Percentiles rank a stretch among this genome's conserved stretches.
phyloP scores from a whole-genome alignment of 2,888 invertebrate species.

The Eupelmus urozonus region DNA sequence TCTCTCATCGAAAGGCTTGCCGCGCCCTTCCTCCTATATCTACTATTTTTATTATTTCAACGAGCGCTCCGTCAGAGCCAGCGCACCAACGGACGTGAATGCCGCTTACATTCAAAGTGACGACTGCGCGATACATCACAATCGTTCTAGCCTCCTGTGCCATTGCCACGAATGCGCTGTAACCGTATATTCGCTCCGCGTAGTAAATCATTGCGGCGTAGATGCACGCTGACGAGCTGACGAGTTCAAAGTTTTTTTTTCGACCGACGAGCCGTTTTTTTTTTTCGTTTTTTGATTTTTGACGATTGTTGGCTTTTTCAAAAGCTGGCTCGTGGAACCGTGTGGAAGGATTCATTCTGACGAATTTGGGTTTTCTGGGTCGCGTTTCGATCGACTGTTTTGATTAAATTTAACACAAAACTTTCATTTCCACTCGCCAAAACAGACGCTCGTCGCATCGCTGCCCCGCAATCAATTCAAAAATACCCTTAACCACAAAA shows the following conservation, averaged over 20 bases:
- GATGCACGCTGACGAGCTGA: background rate
- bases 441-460: too few relatives aligned
- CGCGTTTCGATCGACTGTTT: too few relatives aligned
- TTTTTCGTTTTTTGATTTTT: background rate
- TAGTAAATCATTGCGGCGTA: background rate
- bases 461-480: too few relatives aligned
- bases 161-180: slow-evolving; percentile 14
- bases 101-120: slow-evolving; percentile 40
- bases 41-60: slow-evolving; percentile 48
- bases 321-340: background rate
- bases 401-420: too few relatives aligned
- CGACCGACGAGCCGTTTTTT: background rate
- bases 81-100: slow-evolving; percentile 3
- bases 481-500: too few relatives aligned
- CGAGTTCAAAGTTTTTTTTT: background rate
- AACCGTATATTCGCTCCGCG: background rate
- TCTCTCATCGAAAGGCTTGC: slow-evolving; percentile 1
- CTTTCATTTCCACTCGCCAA: too few relatives aligned
- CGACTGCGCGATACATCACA: slow-evolving; percentile 51
- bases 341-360: background rate
- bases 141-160: slow-evolving; percentile 44
- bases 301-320: background rate
- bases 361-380: background rate
- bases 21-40: background rate
- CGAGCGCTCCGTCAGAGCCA: slow-evolving; percentile 35